Base-by-base conservation (phyloP, 2,888 invertebrate genomes). In the Geotrupes spiniger region DNA sequence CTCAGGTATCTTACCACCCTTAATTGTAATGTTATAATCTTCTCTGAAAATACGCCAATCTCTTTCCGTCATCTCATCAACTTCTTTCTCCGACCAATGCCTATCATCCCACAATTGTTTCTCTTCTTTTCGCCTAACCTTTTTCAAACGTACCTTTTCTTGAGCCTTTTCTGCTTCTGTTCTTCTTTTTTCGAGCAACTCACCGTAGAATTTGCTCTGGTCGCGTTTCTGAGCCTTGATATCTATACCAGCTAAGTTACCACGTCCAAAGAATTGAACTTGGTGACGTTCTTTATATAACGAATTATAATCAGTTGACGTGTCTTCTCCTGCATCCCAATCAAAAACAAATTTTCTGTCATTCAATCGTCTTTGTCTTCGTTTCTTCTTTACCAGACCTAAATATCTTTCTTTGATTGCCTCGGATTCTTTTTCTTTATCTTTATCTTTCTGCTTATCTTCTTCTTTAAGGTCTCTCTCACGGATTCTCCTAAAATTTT, bases 41-140 rank as follows among this genome's bases (percentile, higher is more conserved):
- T 99, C 99, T 56, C 97, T 83, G 72, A 99, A 99, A 64, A 99
- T 99, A 72, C 99, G 84, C 99, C 99, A 99, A 77, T 99, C 99
- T 63, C 99, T 81, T 71, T 99, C 98, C 0, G 92, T 93, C 99
- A 99, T 99, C 73, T 98, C 96, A 42, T 86, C 84, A 1, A 87
- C 75, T 6, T 85, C 85, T 71, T 99, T 99, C 65, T 98, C 96
- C 2, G 92, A 89, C 99, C 99, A 99, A 72, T 99, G 99, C 3
- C 99, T 83, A 70, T 99, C 98, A 73, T 99, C 99, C 92, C 94
- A 98, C 65, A 93, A 89, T 68, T 96, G 95, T 74, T 98, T 98
- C 57, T 97, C 98, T 76, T 99, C 98, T 72, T 92, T 92, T 64
- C 89, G 86, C 61, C 92, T 89, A 0, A 95, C 88, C 70, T 94